Conservation (phyloP, 2,113 vertebrate genomes). For the Anarhynchus alexandrinus region DNA sequence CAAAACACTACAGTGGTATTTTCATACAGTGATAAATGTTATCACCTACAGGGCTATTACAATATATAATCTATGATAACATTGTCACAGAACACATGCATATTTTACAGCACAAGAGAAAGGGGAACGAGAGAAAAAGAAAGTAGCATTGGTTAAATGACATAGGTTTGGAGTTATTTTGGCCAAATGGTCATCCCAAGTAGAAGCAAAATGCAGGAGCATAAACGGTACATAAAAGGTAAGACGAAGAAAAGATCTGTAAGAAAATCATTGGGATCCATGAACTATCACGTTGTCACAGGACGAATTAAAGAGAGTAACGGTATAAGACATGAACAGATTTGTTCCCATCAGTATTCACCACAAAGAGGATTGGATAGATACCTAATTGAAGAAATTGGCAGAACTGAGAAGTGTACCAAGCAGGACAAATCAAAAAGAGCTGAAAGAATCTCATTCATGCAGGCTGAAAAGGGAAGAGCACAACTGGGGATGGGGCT, state of each 20-base stretch:
- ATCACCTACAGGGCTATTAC: background rate
- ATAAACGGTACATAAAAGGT: background rate
- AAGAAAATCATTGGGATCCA: background rate
- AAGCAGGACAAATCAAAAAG: background rate
- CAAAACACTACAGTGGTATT: background rate
- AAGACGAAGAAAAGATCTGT: background rate
- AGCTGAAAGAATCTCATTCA: background rate
- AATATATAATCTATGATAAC: conserved; percentile 10
- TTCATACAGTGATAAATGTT: background rate
- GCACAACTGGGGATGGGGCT: background rate
- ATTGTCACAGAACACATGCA: background rate
- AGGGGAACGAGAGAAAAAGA: background rate
- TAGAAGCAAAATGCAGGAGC: background rate
- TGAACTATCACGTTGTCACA: background rate
- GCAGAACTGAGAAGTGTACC: background rate
- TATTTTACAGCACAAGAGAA: background rate
- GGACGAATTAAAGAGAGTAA: background rate
- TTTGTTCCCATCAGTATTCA: background rate
- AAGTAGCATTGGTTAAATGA: background rate
- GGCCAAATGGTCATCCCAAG: background rate
- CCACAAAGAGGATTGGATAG: background rate
- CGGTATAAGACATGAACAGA: background rate
- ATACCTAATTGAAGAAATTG: background rate
- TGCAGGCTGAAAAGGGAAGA: background rate
- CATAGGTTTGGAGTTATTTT: background rate